Evolutionary conservation across 2,797 vertebrate species (phyloP), one percentile per base, ranked within the genome.

Genomic region (Anabas testudineus): DNA sequence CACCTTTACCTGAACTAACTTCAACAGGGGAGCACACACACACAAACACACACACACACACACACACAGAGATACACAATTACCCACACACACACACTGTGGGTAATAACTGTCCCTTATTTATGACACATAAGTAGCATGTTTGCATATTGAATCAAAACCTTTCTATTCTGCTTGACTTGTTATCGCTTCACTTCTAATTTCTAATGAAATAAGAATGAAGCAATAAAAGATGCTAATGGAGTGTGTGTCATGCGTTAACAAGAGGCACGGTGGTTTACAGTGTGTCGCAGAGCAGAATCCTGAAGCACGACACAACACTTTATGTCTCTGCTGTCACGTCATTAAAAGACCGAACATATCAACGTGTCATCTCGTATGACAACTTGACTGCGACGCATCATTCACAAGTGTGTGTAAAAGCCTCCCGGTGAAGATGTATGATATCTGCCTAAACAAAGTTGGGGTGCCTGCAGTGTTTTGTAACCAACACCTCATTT

Each of bases 1-100:
- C 68, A 81, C 42, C 6, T 73, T 52, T 51, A 73, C 48, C 37
- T 37, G 12, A 4, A 67, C 36, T 14, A 9, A 47, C 67, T 54
- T 65, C 56, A 66, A 51, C 45, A 39, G 30, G 36, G 51, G 16
- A 21, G 76, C 9, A 10, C 42, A 10, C 42, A 43, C 37, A 39
- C 37, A 39, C 37, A 39, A 15, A 45, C 9, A 59, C 26, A 55
- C 45, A 67, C 5, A 22, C 3, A 32, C n/a, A 53, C 19, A 54
- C 8, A 59, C 5, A 8, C 30, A 28, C 28, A 26, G 32, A 10
- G 9, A 34, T 32, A 34, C 34, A 32, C 32, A 4, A 34, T 32
- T 32, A 58, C 8, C n/a, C 10, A 45, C 18, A 41, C 16, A 48
- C 14, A 18, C 28, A 49, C 18, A 63, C 3, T 22, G n/a, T n/a